Evolutionary conservation across 2,888 invertebrate genomes (phyloP), one percentile per base, ranked within the genome.

Genomic region (Drosophila melanosoma): DNA sequence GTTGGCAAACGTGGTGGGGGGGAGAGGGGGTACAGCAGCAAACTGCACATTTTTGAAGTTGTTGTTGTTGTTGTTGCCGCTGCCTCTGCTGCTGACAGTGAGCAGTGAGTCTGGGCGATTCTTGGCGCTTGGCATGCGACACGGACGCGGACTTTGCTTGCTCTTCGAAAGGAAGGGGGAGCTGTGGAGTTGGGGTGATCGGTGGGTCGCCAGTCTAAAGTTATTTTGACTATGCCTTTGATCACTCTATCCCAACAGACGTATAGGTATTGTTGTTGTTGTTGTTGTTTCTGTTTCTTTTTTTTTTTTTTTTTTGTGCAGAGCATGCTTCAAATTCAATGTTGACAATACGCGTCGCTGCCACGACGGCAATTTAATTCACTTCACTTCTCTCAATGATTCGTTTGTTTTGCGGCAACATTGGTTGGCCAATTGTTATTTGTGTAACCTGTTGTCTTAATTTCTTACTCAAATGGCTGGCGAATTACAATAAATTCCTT

Each of bases 401-500:
- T 74, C 56, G 68, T 59, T 64, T 38, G 8, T 3, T 29, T 20
- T 60, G 42, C 26, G 42, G 59, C 56, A 63, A 48, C 56, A 26
- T 29, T 29, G 40, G 45, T 61, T 53, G 59, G 67, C 57, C 72
- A 72, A 67, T 67, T 74, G 64, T 40, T 54, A 42, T 23, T 53
- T 36, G 56, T 23, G 38, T 11, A 52, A 79, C 77, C 69, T 76
- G 79, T 76, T 79, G 79, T 59, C 78, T 80, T 80, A 75, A 81
- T 81, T 81, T 81, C 81, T 81, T 70, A 81, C 76, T 82, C 74
- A 69, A 82, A 82, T 79, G 81, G 74, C 83, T 59, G 66, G 59
- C 72, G 79, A 84, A 83, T 81, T 83, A 83, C 80, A 83, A 83
- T 85, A 83, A 85, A 85, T 85, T 83, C 85, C 82, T 82, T 85